Base-by-base conservation (phyloP, 2,113 vertebrate species). In the Halcyon malimbica region DNA sequence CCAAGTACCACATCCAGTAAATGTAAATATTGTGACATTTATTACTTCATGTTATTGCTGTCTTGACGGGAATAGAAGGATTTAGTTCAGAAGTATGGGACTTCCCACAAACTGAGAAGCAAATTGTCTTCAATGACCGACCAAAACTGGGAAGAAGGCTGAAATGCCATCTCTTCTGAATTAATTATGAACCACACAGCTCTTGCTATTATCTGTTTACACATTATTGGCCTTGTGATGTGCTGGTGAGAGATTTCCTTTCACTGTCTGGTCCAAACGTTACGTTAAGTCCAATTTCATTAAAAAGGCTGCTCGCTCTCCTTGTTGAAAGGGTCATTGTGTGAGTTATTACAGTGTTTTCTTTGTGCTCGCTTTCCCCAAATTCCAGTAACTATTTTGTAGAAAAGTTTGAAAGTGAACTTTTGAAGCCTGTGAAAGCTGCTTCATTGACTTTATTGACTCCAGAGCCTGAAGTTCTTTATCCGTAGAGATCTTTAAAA, bases 241-340 rank as follows among this genome's bases (percentile, higher is more conserved):
- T 90, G 83, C 94, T 97, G 90, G 70, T 63, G 93, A 93, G 74
- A 37, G 96, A 84, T 96, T 95, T 88, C 60, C 93, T 96, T 97
- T 96, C 95, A 75, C 93, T 95, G 86, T 84, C 92, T 95, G 95
- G 53, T 93, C 64, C 84, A 92, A 93, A 91, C 2, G 11, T 79
- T 79, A 82, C 46, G 41, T 73, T 56, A 88, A 90, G 97, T 89
- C 93, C 94, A 91, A 74, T 92, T 95, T 94, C 91, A 78, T 91
- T 91, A 78, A 89, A 77, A 63, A 79, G 84, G 41, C 95, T 77
- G 93, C 89, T 95, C 9, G 29, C 89, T 90, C 70, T 82, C 84
- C 92, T 53, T 20, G 57, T 69, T 96, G 90, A 96, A 97, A 95
- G 95, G 83, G 91, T 95, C 94, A 95, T 95, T 97, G 96, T 96